phyloP scores from a whole-genome alignment of 2,888 invertebrate genomes.

The Orthosia cruda region DNA sequence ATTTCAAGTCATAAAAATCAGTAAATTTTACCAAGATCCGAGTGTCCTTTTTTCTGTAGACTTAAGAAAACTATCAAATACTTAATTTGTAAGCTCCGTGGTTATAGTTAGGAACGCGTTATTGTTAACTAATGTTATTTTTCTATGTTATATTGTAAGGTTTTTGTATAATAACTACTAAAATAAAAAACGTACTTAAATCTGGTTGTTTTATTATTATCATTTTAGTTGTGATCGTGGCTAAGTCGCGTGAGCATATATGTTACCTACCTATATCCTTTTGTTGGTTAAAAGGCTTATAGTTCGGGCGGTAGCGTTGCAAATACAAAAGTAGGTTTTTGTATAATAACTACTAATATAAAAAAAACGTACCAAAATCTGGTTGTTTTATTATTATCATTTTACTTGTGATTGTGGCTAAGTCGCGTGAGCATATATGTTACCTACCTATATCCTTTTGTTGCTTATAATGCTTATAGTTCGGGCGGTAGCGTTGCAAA shows the following conservation, averaged over 20 bases:
- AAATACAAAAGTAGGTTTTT: constrained; percentile 45
- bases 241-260: too few species aligned
- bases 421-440: too few species aligned
- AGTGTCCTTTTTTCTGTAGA: not conserved
- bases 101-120: constrained; percentile 16
- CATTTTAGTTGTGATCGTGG: not conserved
- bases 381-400: not conserved
- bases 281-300: too few species aligned
- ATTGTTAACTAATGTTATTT: constrained; percentile 40
- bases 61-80: constrained; percentile 3
- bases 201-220: not conserved
- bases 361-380: constrained; percentile 60
- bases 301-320: too few species aligned
- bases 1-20: constrained; percentile 14
- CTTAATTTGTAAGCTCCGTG: constrained; percentile 13
- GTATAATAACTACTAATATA: constrained; percentile 22
- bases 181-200: constrained; percentile 62
- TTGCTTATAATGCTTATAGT: too few species aligned
- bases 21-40: not conserved
- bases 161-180: constrained; percentile 32
- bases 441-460: too few species aligned
- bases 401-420: too few species aligned
- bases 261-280: too few species aligned
- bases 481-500: too few species aligned
- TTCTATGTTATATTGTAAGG: constrained; percentile 20